Evolutionary conservation across 2,888 invertebrate genomes (phyloP).

Genomic region (Rotaria socialis): DNA sequence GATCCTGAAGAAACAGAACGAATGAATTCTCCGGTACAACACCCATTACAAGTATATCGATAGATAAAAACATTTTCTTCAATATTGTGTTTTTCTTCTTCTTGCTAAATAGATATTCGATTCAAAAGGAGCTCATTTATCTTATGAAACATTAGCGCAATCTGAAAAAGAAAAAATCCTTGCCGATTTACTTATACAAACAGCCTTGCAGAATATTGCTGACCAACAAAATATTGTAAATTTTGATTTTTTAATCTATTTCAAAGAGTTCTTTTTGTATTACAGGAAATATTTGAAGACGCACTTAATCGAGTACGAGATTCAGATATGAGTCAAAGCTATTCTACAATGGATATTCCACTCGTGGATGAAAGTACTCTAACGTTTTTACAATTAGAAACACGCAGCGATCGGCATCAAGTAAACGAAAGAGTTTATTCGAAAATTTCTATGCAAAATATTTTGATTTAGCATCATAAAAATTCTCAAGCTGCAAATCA

Average conservation of each 20-base stretch:
- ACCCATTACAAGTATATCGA: neutral
- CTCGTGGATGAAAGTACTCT: no score
- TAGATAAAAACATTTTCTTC: neutral
- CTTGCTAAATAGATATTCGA: neutral
- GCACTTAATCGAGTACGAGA: neutral
- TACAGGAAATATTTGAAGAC: neutral
- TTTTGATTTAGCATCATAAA: neutral
- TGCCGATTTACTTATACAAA: neutral
- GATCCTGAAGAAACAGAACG: neutral
- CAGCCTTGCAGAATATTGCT: neutral
- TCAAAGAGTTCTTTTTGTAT: neutral
- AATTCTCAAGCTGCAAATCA: neutral
- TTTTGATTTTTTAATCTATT: neutral
- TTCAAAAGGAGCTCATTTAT: neutral
- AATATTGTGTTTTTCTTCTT: no score
- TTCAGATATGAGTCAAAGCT: neutral
- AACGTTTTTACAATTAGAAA: neutral
- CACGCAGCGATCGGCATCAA: neutral
- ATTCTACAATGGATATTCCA: neutral
- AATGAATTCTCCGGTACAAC: neutral
- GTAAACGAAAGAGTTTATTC: neutral
- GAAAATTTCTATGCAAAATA: no score
- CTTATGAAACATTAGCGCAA: neutral
- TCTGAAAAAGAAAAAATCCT: conserved; percentile 6
- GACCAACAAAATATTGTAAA: neutral